Evolutionary conservation across 2,113 vertebrate genomes (phyloP).

Genomic region (Epinephelus moara): DNA sequence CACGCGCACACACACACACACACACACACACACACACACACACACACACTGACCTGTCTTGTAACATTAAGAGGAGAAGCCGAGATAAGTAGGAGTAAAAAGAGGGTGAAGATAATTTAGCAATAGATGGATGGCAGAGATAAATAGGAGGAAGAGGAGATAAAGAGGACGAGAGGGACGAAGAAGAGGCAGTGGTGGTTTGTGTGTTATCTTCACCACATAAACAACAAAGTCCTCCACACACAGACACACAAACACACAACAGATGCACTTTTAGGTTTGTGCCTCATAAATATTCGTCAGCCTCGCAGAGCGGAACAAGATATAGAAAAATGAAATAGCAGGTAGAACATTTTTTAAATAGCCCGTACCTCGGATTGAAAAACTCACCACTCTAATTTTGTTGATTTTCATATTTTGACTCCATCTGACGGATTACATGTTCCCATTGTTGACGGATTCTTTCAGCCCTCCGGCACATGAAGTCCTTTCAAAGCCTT

Average conservation of each 20-base stretch:
- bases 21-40: constrained; percentile 2
- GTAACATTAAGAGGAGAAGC: constrained; percentile 1
- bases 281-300: neutral
- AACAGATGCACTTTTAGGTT: neutral
- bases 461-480: neutral
- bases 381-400: neutral
- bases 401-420: neutral
- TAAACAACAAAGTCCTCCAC: constrained; percentile 1
- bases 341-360: neutral
- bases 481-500: constrained; percentile 2
- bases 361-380: neutral
- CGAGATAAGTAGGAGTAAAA: constrained; percentile 1
- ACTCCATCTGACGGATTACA: neutral
- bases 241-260: constrained; percentile 11
- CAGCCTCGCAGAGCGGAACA: neutral
- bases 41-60: neutral
- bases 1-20: neutral
- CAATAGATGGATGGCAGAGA: constrained; percentile 31
- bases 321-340: neutral
- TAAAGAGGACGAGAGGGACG: constrained; percentile 12
- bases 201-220: constrained; percentile 9
- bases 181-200: neutral
- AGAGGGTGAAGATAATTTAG: constrained; percentile 1
- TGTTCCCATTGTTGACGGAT: neutral
- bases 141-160: constrained; percentile 15